A percentile compares a stretch with the other conserved stretches of the same genome.
Evolutionary conservation across 1,140 invertebrate genomes (phyloP).

Genomic region (Sarcophaga bullata): DNA sequence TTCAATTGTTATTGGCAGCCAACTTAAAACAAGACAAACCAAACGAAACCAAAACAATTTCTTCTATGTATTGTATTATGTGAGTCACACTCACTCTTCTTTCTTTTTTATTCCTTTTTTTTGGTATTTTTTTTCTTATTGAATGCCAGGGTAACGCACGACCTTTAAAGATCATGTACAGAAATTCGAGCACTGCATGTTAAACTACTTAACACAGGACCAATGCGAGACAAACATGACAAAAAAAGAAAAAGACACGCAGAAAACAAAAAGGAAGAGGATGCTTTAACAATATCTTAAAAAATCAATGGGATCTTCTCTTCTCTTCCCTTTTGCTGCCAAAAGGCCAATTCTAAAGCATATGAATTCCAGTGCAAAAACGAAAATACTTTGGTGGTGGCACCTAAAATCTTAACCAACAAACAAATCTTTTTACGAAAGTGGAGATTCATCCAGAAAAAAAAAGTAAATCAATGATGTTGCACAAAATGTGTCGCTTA

Average conservation of each 20-base stretch:
- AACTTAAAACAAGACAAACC: not conserved
- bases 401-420: not conserved
- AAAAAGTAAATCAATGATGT: slow-evolving; percentile 11
- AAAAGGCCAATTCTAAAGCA: not conserved
- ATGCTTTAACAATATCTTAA: not conserved
- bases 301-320: not conserved
- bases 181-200: slow-evolving; percentile 32
- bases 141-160: slow-evolving; percentile 8
- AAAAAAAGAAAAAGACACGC: not conserved
- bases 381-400: slow-evolving; percentile 6
- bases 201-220: slow-evolving; percentile 3
- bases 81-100: slow-evolving; percentile 9
- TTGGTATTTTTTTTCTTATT: not conserved
- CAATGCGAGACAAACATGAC: not conserved
- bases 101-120: no score
- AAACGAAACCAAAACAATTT: not conserved
- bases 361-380: not conserved
- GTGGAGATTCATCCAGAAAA: not conserved
- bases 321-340: not conserved
- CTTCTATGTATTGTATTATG: not conserved
- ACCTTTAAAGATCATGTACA: slow-evolving; percentile 38
- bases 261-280: not conserved
- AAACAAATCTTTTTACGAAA: no score
- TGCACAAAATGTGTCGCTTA: not conserved
- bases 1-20: slow-evolving; percentile 13